Evolutionary conservation across 2,888 invertebrate genomes (phyloP).

Genomic region (Tipula lateralis): DNA sequence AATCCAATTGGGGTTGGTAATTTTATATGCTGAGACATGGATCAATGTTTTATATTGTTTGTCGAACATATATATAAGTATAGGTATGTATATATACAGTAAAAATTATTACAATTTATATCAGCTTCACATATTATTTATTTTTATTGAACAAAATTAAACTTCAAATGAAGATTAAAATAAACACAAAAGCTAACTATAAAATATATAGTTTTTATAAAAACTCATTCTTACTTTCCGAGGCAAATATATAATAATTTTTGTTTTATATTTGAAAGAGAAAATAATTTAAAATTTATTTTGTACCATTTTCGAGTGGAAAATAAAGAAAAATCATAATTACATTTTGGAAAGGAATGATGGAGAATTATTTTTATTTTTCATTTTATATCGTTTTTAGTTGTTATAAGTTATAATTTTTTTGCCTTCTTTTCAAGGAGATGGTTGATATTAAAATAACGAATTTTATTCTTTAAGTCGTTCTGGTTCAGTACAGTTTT

Average conservation of each 20-base stretch:
- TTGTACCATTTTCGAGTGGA: not conserved
- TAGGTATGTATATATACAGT: not conserved
- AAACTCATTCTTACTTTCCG: not conserved
- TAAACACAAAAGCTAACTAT: not conserved
- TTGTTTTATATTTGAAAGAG: not conserved
- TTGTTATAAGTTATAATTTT: not conserved
- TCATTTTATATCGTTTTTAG: not conserved
- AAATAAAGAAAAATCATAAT: slow-evolving; percentile 12
- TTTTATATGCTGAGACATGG: not conserved
- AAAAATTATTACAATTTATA: not conserved
- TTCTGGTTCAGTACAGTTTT: not conserved
- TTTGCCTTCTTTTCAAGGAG: not conserved
- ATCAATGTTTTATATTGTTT: not conserved
- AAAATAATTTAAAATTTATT: not conserved
- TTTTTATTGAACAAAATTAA: not conserved
- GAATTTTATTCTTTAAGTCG: not conserved
- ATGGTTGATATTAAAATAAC: not conserved
- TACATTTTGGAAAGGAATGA: not conserved
- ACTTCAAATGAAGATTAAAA: not conserved
- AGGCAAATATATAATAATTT: not conserved
- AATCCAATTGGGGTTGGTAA: not conserved
- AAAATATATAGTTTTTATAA: not conserved
- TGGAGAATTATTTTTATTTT: not conserved
- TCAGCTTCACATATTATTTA: not conserved
- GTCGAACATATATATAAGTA: not conserved